A percentile compares a stretch with the other conserved stretches of the same genome.
Evolutionary conservation across 2,888 invertebrate species (phyloP).

Genomic region (Clunio marinus): DNA sequence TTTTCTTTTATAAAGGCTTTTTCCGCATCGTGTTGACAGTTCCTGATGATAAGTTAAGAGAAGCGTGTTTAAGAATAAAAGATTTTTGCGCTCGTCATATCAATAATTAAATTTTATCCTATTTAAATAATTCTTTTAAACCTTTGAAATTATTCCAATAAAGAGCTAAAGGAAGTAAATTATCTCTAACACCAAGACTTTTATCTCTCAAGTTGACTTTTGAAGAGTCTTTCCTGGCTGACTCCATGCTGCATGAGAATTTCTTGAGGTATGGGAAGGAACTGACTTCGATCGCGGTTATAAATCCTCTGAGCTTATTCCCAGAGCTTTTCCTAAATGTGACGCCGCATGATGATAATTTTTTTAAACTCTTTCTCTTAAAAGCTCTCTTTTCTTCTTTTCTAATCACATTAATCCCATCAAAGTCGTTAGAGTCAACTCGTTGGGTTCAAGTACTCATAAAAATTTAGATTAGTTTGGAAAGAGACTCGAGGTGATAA

Average conservation of each 20-base stretch:
- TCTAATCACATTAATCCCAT: no score
- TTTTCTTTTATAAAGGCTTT: no score
- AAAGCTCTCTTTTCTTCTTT: no score
- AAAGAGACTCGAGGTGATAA: no score
- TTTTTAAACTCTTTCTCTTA: no score
- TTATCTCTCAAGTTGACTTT: constrained; percentile 69
- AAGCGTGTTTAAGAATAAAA: constrained; percentile 80
- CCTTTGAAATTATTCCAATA: constrained; percentile 62
- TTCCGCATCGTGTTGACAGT: constrained; percentile 92
- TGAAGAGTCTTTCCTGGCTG: constrained; percentile 74
- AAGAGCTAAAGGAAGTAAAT: constrained; percentile 62
- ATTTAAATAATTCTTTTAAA: no score
- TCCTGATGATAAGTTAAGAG: constrained; percentile 75
- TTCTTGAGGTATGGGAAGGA: constrained; percentile 74
- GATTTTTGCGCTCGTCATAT: no score
- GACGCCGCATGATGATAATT: constrained; percentile 91
- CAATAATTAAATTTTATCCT: no score
- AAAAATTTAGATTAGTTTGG: no score
- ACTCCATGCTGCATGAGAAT: constrained; percentile 71
- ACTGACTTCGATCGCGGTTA: constrained; percentile 49
- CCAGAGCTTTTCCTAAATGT: constrained; percentile 91
- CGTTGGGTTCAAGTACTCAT: no score
- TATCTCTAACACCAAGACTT: constrained; percentile 59
- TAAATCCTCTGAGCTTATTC: constrained; percentile 67
- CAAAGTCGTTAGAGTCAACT: no score